These are phyloP conservation scores for Bombycilla garrulus DNA, from an alignment of 2,113 vertebrate species.

Conservation along the genomic window DNA sequence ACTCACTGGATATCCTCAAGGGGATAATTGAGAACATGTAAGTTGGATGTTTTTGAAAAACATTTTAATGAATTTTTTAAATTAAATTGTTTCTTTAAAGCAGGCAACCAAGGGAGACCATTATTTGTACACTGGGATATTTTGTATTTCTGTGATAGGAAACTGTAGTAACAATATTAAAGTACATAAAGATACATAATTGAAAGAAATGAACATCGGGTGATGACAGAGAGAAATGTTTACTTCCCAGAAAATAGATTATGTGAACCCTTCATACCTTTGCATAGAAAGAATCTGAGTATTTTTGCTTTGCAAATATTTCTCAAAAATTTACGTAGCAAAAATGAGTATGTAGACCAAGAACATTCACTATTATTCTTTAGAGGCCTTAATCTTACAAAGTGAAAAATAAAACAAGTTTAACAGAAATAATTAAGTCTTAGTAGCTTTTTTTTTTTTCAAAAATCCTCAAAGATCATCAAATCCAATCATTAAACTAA, in stretches of 20 bases:
- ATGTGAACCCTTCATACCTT: neutral
- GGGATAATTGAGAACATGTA: neutral
- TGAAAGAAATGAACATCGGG: neutral
- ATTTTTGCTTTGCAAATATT: neutral
- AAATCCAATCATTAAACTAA: neutral
- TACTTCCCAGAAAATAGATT: neutral
- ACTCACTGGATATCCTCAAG: neutral
- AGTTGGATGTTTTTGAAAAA: accelerated
- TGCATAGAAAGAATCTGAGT: neutral
- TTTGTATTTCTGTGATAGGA: neutral
- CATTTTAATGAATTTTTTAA: neutral
- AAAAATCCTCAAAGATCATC: neutral
- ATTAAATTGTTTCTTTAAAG: neutral
- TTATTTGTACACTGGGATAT: neutral
- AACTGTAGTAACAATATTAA: neutral
- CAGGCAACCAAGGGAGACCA: neutral
- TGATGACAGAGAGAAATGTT: neutral
- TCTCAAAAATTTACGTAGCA: neutral
- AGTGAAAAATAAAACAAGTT: neutral
- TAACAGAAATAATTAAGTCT: neutral
- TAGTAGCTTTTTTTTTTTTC: neutral
- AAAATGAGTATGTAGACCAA: neutral
- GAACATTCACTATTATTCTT: neutral
- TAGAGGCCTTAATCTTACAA: neutral
- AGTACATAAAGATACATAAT: neutral